Percentiles rank a stretch among this genome's conserved stretches.
phyloP scores from a whole-genome alignment of 1,140 invertebrate genomes.

The Helicoverpa armigera region DNA sequence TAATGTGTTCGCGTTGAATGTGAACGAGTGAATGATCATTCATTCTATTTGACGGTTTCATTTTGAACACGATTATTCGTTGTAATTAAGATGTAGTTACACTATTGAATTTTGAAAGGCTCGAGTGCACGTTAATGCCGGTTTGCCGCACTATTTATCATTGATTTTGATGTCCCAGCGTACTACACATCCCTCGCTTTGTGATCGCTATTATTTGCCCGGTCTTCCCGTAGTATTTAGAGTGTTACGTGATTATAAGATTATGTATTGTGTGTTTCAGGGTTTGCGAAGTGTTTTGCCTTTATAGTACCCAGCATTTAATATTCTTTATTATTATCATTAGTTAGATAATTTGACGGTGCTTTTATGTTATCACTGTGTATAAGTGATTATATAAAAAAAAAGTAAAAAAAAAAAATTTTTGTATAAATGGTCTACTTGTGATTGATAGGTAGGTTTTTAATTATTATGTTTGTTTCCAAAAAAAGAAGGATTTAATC shows the following conservation, averaged over 20 bases:
- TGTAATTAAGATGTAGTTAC: conserved; percentile 12
- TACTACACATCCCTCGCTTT: conserved; percentile 64
- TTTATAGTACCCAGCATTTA: conserved; percentile 69
- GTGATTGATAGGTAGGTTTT: conserved; percentile 41
- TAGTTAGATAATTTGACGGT: conserved; percentile 55
- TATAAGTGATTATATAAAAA: conserved; percentile 48
- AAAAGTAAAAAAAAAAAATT: conserved; percentile 46
- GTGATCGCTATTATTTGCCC: conserved; percentile 72
- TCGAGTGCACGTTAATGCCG: not conserved
- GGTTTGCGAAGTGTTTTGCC: conserved; percentile 73
- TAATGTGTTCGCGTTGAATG: conserved; percentile 53
- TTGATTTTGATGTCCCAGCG: conserved; percentile 42
- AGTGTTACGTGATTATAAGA: conserved; percentile 51
- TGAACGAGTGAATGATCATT: conserved; percentile 42
- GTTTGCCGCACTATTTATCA: conserved; percentile 27
- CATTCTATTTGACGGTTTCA: conserved; percentile 28
- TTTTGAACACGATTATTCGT: conserved; percentile 9
- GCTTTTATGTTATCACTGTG: conserved; percentile 56
- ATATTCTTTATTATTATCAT: conserved; percentile 55
- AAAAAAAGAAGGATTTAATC: conserved; percentile 37
- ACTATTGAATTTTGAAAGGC: conserved; percentile 2
- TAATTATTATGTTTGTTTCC: conserved; percentile 42
- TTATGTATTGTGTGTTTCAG: conserved; percentile 43
- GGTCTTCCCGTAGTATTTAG: conserved; percentile 65
- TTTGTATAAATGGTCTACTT: conserved; percentile 55